Conservation (phyloP, 1,140 invertebrate genomes). For the Tetranychus urticae region DNA sequence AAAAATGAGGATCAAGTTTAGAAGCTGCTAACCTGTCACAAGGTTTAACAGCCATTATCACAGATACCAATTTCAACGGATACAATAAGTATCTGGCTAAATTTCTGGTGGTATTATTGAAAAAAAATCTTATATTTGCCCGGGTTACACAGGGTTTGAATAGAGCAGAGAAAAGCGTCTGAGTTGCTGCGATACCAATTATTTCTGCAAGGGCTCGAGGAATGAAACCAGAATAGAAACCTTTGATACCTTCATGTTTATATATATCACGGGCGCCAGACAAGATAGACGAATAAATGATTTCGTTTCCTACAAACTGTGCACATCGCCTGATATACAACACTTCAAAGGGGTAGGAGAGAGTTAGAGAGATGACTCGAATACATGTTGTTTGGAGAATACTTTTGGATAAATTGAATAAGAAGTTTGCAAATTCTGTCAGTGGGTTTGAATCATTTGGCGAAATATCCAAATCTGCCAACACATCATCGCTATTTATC, state of each 20-base stretch:
- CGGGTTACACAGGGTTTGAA: background rate
- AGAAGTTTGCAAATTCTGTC: too few relatives aligned
- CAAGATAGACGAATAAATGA: constrained; percentile 2
- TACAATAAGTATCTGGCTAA: constrained; percentile 36
- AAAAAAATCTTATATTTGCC: background rate
- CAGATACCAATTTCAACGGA: constrained; percentile 62
- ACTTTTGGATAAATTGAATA: background rate
- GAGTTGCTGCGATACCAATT: background rate
- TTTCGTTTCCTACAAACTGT: constrained; percentile 8
- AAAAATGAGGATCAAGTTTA: constrained; percentile 36
- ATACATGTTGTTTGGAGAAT: background rate
- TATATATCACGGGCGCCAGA: constrained; percentile 5
- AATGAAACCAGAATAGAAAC: constrained; percentile 8
- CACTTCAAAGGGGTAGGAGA: constrained; percentile 7
- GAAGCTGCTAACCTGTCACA: constrained; percentile 10
- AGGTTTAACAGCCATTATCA: constrained; percentile 55
- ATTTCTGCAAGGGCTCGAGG: constrained; percentile 4
- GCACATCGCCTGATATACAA: constrained; percentile 2
- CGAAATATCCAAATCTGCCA: too few relatives aligned
- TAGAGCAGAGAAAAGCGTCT: background rate
- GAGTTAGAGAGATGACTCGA: background rate
- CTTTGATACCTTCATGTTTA: background rate
- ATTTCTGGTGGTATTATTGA: background rate
- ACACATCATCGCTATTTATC: too few relatives aligned
- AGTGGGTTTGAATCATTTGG: too few relatives aligned